phyloP scores from a whole-genome alignment of 2,113 vertebrate genomes.

The Macquaria australasica region DNA sequence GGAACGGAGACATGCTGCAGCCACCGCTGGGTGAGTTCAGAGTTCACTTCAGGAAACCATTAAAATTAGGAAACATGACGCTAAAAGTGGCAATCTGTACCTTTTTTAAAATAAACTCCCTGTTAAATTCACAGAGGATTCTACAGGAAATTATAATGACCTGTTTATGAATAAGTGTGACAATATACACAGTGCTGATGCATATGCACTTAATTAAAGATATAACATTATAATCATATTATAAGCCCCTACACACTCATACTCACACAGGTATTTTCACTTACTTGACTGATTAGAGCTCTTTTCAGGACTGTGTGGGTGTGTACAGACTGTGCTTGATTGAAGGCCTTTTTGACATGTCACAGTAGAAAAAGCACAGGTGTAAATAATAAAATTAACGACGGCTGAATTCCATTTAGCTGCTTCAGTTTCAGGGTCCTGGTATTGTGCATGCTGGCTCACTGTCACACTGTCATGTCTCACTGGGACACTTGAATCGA shows the following conservation, averaged over 20 bases:
- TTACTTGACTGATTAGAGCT: too few species aligned
- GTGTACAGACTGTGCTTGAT: neutral
- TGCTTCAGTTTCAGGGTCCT: too few species aligned
- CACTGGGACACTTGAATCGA: too few species aligned
- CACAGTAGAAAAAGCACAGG: too few species aligned
- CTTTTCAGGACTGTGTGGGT: neutral
- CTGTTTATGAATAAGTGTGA: too few species aligned
- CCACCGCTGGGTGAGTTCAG: slow-evolving; percentile 95
- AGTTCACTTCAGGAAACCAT: neutral
- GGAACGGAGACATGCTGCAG: slow-evolving; percentile 95
- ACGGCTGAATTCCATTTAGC: too few species aligned
- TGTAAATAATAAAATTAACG: too few species aligned
- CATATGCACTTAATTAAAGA: neutral
- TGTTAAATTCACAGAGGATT: neutral
- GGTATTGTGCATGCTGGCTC: too few species aligned
- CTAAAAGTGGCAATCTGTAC: neutral
- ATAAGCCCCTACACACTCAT: neutral
- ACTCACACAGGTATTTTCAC: neutral
- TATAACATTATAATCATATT: too few species aligned
- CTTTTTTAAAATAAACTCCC: too few species aligned
- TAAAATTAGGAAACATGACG: neutral
- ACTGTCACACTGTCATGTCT: too few species aligned
- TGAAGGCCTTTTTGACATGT: too few species aligned
- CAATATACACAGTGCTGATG: neutral
- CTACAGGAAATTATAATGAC: neutral